Percentiles rank a stretch among this genome's conserved stretches.
Conservation (phyloP, 2,113 vertebrate species). For the Cephalopholis sonnerati region DNA sequence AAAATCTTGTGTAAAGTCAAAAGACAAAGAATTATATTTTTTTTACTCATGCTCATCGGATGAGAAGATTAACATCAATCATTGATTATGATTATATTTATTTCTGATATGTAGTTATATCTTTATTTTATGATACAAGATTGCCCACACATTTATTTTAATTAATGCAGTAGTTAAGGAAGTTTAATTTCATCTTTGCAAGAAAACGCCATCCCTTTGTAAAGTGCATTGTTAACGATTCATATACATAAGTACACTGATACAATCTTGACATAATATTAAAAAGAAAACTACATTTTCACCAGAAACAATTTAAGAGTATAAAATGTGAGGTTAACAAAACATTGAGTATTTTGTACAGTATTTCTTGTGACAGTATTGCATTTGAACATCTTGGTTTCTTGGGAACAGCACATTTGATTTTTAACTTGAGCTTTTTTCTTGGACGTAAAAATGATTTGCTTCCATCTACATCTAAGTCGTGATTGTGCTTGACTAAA, state of each 20-base stretch:
- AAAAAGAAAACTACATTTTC: background rate
- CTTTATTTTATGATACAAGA: background rate
- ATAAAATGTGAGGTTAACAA: background rate
- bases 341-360: background rate
- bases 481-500: background rate
- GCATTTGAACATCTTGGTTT: conserved; percentile 1
- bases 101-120: background rate
- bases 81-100: background rate
- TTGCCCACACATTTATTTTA: background rate
- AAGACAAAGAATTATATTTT: background rate
- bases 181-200: background rate
- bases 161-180: background rate
- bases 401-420: background rate
- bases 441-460: background rate
- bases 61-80: background rate
- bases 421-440: background rate
- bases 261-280: background rate
- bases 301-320: background rate
- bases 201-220: background rate
- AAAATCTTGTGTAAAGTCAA: background rate
- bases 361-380: conserved; percentile 16
- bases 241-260: background rate
- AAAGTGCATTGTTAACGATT: background rate
- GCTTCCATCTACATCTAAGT: background rate
- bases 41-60: background rate